phyloP scores from a whole-genome alignment of 2,113 vertebrate genomes.

The Lipotes vexillifer region DNA sequence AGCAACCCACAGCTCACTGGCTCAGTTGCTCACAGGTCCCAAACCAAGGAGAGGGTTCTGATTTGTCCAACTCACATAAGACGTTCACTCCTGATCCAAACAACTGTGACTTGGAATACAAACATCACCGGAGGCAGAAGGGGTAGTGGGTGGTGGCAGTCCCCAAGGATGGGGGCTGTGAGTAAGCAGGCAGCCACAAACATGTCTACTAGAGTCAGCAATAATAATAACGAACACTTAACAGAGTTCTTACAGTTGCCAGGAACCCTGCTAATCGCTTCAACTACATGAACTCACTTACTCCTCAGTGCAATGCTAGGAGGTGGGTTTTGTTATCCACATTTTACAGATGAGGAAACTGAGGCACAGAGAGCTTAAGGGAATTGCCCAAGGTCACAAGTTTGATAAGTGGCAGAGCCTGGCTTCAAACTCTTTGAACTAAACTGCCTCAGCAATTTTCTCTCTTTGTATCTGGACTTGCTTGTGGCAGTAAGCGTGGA shows the following conservation, averaged over 20 bases:
- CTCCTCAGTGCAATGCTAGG: not conserved
- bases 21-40: not conserved
- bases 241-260: not conserved
- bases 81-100: not conserved
- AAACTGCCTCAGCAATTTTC: not conserved
- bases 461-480: not conserved
- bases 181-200: not conserved
- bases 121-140: not conserved
- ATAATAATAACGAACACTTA: not conserved
- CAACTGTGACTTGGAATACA: not conserved
- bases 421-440: not conserved
- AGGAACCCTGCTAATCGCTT: not conserved
- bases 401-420: not conserved
- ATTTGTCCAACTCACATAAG: not conserved
- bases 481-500: not conserved
- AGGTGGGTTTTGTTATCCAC: not conserved
- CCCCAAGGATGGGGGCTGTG: not conserved
- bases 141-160: too few relatives aligned
- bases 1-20: not conserved
- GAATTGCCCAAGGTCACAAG: not conserved
- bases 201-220: not conserved
- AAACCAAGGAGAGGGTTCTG: not conserved
- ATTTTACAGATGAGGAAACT: not conserved
- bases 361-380: not conserved
- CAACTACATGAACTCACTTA: not conserved